Percentiles rank a stretch among this genome's conserved stretches.
phyloP scores from a whole-genome alignment of 2,888 invertebrate species.

The Lysandra coridon region DNA sequence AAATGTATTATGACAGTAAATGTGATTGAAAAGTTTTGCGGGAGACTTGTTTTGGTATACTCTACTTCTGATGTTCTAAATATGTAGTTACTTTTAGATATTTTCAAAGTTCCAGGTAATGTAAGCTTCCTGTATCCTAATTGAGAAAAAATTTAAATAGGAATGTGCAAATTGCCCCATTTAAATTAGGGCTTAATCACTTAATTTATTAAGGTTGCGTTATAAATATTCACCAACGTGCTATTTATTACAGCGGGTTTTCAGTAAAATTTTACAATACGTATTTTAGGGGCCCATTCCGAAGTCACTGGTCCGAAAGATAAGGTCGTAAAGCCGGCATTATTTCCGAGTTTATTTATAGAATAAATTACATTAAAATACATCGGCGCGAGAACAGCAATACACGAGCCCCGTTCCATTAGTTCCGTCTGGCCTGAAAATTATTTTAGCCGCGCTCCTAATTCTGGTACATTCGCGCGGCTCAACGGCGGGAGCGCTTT shows the following conservation, averaged over 20 bases:
- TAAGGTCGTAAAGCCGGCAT: conserved; percentile 24
- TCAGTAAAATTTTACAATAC: conserved; percentile 2
- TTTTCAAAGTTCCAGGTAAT: no score
- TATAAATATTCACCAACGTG: not conserved
- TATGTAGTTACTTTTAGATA: not conserved
- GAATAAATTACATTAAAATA: conserved; percentile 32
- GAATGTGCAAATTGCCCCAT: not conserved
- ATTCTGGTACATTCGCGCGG: conserved; percentile 79
- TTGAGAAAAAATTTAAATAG: not conserved
- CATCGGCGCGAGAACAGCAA: conserved; percentile 31
- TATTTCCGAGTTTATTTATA: conserved; percentile 27
- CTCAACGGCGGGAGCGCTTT: conserved; percentile 76
- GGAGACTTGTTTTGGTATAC: not conserved
- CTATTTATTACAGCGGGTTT: not conserved
- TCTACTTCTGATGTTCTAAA: not conserved
- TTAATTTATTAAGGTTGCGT: not conserved
- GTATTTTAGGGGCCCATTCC: conserved; percentile 6
- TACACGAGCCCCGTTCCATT: conserved; percentile 39
- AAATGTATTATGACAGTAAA: not conserved
- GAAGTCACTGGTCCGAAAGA: conserved; percentile 24
- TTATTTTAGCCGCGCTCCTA: conserved; percentile 74
- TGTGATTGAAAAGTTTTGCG: conserved; percentile 7
- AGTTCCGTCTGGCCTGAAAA: conserved; percentile 73
- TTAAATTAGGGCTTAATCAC: not conserved
- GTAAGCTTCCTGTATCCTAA: no score